These are phyloP conservation scores for Parnassius orleans DNA, from an alignment of 2,888 invertebrate genomes.

Conservation along the genomic window DNA sequence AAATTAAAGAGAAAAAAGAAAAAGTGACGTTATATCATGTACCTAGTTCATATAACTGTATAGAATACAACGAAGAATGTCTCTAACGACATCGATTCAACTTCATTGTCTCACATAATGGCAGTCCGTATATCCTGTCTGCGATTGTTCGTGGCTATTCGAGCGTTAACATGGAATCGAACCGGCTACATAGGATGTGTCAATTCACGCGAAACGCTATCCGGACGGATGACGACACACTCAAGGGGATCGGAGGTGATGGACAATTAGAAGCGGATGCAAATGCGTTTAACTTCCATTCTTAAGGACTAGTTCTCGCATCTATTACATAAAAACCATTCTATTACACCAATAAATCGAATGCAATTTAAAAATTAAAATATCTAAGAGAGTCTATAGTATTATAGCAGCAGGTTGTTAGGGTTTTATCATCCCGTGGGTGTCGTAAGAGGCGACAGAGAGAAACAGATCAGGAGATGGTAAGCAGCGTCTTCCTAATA, in stretches of 20 bases:
- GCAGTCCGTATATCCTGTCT: constrained; percentile 33
- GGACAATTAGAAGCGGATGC: constrained; percentile 12
- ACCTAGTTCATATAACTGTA: constrained; percentile 2
- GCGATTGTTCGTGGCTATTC: constrained; percentile 35
- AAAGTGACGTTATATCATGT: no score
- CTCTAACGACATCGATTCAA: constrained; percentile 21
- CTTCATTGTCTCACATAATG: constrained; percentile 31
- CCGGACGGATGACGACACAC: constrained; percentile 9
- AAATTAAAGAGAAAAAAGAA: no score
- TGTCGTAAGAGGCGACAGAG: no score
- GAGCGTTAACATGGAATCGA: constrained; percentile 40
- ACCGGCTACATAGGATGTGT: constrained; percentile 34
- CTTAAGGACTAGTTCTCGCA: no score
- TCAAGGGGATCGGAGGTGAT: constrained; percentile 4
- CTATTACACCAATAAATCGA: no score
- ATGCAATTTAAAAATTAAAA: neutral
- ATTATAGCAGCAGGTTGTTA: no score
- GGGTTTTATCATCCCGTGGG: no score
- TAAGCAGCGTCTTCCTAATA: no score
- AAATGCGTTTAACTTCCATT: neutral
- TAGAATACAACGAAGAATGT: constrained; percentile 18
- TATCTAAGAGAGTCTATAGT: no score
- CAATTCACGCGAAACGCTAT: constrained; percentile 29
- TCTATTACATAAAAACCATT: no score
- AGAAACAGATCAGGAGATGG: no score